phyloP scores from a whole-genome alignment of 2,113 vertebrate genomes.

The Notothenia coriiceps region DNA sequence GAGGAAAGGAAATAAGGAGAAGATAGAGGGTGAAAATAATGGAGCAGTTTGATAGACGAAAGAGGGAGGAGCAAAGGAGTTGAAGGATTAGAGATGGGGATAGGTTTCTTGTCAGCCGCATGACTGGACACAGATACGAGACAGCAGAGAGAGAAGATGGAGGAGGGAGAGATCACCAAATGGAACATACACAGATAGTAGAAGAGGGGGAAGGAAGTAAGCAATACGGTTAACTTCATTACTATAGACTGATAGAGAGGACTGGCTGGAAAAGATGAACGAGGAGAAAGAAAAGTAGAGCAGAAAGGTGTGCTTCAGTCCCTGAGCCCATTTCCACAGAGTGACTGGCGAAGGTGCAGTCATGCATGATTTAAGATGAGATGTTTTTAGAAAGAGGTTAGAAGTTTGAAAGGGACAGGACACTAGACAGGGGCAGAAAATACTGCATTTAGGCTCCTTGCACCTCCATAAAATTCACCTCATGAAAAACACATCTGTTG shows the following conservation, averaged over 20 bases:
- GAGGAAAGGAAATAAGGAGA: conserved; percentile 5
- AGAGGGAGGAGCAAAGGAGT: background rate
- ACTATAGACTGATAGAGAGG: conserved; percentile 12
- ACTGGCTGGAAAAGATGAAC: conserved; percentile 12
- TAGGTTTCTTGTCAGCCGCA: conserved; percentile 26
- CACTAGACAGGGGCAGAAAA: conserved; percentile 6
- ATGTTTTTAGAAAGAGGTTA: conserved; percentile 56
- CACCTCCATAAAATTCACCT: conserved; percentile 35
- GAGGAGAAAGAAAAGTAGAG: conserved; percentile 19
- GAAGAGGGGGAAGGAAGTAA: background rate
- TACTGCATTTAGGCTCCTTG: conserved; percentile 29
- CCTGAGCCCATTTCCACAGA: conserved; percentile 32
- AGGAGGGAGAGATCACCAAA: conserved; percentile 14
- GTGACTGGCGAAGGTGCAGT: conserved; percentile 43
- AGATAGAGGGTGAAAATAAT: conserved; percentile 10
- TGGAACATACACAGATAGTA: conserved; percentile 6
- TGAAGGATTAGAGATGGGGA: background rate
- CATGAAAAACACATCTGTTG: conserved; percentile 19
- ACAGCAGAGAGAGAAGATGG: background rate
- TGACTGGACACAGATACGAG: conserved; percentile 29
- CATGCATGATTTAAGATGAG: conserved; percentile 69
- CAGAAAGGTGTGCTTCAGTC: conserved; percentile 47
- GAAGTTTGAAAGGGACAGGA: conserved; percentile 34
- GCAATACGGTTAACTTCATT: conserved; percentile 33
- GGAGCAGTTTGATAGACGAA: background rate